Evolutionary conservation across 92 coral and sea anemone genomes (phyloP), one percentile per base, ranked within the genome.

Genomic region (Palythoa caribaeorum): DNA sequence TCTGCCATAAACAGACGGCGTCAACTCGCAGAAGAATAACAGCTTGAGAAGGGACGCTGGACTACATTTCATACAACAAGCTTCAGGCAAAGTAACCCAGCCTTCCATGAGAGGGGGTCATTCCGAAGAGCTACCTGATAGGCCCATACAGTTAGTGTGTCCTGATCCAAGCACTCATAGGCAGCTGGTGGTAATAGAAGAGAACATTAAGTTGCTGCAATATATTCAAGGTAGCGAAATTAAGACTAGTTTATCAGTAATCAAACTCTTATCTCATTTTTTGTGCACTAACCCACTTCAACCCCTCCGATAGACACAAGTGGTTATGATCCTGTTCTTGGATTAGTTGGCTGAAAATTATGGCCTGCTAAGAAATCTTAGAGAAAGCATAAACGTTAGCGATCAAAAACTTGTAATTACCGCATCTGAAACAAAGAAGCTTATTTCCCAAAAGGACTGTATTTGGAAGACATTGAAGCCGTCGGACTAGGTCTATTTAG

Each of bases 161-260:
- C 94, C 94, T 19, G 94, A 92, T 44, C 72, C 88, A 36, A 15
- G 55, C 20, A 76, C 94, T 62, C 94, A 92, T 83, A 92, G 89
- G 70, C 78, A 92, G 78, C 81, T 92, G 19, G 83, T 89, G 70
- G 84, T 92, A 76, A 84, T 80, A 71, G 72, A 92, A 76, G 94
- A 92, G 62, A 92, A 92, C 74, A 28, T 92, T 40, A 89, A 89
- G 65, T 78, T 92, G 62, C 84, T 92, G 16, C 92, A 86, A 83
- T 72, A 88, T 75, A 85, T 92, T 5, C 94, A 92, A 88, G 94
- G 94, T 91, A 81, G 21, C 13, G 5, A 3, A 59, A 17, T 13
- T 13, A 14, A 59, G 5, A 44, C 50, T 44, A 44, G 0, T 44
- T 0, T 44, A 3, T 44, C 50, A 44, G 4, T 8, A 44, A 44